Percentiles rank a stretch among this genome's conserved stretches.
phyloP scores from a whole-genome alignment of 2,888 invertebrate genomes.

The Leucophora obtusa region DNA sequence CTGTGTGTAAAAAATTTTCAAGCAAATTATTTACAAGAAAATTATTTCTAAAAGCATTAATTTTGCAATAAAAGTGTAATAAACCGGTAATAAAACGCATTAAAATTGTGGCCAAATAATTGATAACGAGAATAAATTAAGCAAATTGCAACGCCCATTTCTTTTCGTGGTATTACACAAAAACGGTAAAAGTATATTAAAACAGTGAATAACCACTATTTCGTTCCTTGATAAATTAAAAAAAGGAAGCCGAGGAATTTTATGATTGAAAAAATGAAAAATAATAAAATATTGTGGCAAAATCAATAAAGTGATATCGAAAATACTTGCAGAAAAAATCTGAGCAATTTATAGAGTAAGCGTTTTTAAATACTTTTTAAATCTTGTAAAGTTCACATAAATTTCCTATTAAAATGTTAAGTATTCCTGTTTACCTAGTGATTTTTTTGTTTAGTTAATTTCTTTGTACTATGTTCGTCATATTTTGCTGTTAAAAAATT shows the following conservation, averaged over 20 bases:
- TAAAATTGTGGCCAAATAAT: constrained; percentile 12
- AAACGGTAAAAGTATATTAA: constrained; percentile 54
- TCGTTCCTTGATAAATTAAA: constrained; percentile 15
- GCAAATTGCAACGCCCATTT: constrained; percentile 59
- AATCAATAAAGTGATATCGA: constrained; percentile 43
- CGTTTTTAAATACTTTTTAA: neutral
- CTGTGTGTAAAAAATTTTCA: constrained; percentile 50
- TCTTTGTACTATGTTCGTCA: constrained; percentile 38
- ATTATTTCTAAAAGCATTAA: constrained; percentile 15
- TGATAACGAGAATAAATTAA: constrained; percentile 8
- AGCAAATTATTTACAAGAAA: constrained; percentile 38
- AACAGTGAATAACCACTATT: constrained; percentile 43
- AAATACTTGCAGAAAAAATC: neutral
- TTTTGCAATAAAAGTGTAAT: constrained; percentile 30
- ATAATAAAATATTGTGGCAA: constrained; percentile 18
- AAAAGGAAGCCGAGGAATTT: constrained; percentile 1
- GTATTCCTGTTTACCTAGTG: constrained; percentile 10
- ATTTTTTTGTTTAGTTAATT: constrained; percentile 28
- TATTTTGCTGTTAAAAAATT: constrained; percentile 15
- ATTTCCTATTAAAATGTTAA: constrained; percentile 2
- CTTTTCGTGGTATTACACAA: constrained; percentile 60
- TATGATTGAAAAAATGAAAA: neutral
- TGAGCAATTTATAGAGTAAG: neutral
- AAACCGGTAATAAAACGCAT: constrained; percentile 6
- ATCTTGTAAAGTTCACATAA: constrained; percentile 12